Percentiles rank a stretch among this genome's conserved stretches.
Evolutionary conservation across 2,113 vertebrate species (phyloP).

Genomic region (Neotoma lepida): DNA sequence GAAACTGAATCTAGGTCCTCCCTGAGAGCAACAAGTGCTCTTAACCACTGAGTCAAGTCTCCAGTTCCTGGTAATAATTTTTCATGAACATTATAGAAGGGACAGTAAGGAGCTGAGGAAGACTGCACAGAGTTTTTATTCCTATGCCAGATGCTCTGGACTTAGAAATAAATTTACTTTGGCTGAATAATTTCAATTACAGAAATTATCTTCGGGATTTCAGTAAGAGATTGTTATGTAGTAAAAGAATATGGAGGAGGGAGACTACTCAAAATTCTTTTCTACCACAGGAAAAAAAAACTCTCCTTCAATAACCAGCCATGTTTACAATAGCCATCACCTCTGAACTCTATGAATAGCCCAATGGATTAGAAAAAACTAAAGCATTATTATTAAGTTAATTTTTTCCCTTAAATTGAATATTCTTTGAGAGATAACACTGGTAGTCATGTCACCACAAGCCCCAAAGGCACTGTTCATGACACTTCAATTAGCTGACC

Average conservation of each 20-base stretch:
- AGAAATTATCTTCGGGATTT: not conserved
- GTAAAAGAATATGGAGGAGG: not conserved
- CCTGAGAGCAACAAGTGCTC: not conserved
- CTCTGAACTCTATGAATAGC: not conserved
- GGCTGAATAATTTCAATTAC: not conserved
- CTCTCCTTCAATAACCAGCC: not conserved
- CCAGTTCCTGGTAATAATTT: not conserved
- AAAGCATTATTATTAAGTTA: slow-evolving; percentile 33
- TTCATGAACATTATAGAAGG: not conserved
- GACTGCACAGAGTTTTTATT: not conserved
- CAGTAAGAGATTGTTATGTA: not conserved
- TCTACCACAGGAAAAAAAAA: not conserved
- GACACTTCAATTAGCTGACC: slow-evolving; percentile 16
- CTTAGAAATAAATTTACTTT: not conserved
- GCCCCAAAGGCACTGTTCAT: not conserved
- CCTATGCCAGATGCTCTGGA: not conserved
- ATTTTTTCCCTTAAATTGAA: slow-evolving; percentile 21
- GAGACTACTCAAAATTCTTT: not conserved
- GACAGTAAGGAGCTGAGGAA: not conserved
- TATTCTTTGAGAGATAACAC: slow-evolving; percentile 17
- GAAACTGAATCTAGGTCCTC: not conserved
- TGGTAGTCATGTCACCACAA: not conserved
- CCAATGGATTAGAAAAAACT: not conserved
- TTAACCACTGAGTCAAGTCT: not conserved
- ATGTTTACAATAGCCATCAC: not conserved